Base-by-base conservation (phyloP, 2,797 vertebrate species). In the Nyctalus aviator region DNA sequence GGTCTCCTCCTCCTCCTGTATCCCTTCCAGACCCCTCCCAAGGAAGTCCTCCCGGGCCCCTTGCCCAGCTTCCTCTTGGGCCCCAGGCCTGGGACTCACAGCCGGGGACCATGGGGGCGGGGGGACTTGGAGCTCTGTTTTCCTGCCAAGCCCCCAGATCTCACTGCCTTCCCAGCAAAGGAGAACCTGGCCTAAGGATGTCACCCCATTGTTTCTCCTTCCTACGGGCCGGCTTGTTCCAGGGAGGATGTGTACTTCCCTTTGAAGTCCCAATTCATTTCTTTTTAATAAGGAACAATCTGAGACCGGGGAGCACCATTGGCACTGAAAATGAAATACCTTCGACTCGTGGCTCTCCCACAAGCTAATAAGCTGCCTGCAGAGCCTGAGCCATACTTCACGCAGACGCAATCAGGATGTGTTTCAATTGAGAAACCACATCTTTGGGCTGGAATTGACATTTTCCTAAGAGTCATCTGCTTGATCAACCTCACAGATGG, bases 171-270 rank as follows among this genome's bases (percentile, higher is more conserved):
- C 59, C 75, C 90, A 76, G 78, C 59, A 81, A 71, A 93, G 76
- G 23, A 83, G 71, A 93, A 73, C 35, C 53, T 4, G 72, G 21
- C 53, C 55, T 12, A 46, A 93, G 90, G 90, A 76, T 57, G 17
- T 37, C 95, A 94, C 79, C 92, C 96, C 96, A 95, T 93, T 94
- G 91, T 96, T 95, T 73, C 79, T 92, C 75, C 55, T 86, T 95
- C 91, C 72, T 50, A n/a, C 14, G 59, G 85, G 85, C 48, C 1
- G 44, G 72, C 37, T 64, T 53, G 37, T 77, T 92, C 85, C 83
- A 91, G 83, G 72, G 87, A 94, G 92, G 83, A 95, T 84, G 37
- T 93, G 93, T 8, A 15, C 79, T 93, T 93, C 71, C 86, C 79
- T 94, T 83, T 94, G 88, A 96, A 92, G 84, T 86, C 53, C 48